These are phyloP conservation scores for Andrena haemorrhoa DNA, from an alignment of 2,888 invertebrate species.

Conservation along the genomic window DNA sequence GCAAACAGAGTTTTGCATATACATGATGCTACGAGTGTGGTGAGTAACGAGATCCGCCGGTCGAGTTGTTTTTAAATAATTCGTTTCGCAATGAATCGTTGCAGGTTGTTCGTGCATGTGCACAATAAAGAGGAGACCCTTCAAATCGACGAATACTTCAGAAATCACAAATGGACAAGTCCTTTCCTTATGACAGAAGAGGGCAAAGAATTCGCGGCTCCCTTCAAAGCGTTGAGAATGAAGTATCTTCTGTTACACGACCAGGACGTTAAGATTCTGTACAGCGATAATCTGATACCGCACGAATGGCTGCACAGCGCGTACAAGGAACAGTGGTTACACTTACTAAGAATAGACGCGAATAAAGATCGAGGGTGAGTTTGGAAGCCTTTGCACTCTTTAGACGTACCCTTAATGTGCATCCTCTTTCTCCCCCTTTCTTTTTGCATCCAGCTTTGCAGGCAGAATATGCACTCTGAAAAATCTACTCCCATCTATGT, in stretches of 20 bases:
- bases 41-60: slow-evolving; percentile 44
- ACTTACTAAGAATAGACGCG: slow-evolving; percentile 89
- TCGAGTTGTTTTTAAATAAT: neutral
- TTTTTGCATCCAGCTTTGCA: slow-evolving; percentile 72
- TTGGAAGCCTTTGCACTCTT: neutral
- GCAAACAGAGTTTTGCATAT: slow-evolving; percentile 92
- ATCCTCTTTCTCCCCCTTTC: slow-evolving; percentile 39
- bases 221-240: slow-evolving; percentile 89
- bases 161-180: slow-evolving; percentile 80
- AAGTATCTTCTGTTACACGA: slow-evolving; percentile 90
- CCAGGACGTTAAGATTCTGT: slow-evolving; percentile 89
- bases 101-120: slow-evolving; percentile 80
- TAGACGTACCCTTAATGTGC: slow-evolving; percentile 29
- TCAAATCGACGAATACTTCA: slow-evolving; percentile 80
- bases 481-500: slow-evolving; percentile 66
- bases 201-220: slow-evolving; percentile 87
- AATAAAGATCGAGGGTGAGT: slow-evolving; percentile 89
- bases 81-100: slow-evolving; percentile 6
- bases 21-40: slow-evolving; percentile 90
- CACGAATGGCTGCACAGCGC: slow-evolving; percentile 88
- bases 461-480: slow-evolving; percentile 66
- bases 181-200: slow-evolving; percentile 88
- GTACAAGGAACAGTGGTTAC: slow-evolving; percentile 89
- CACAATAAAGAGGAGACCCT: slow-evolving; percentile 74
- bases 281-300: slow-evolving; percentile 90